Percentiles rank a stretch among this genome's conserved stretches.
Evolutionary conservation across 2,113 vertebrate species (phyloP).

Genomic region (Apodemus sylvaticus): DNA sequence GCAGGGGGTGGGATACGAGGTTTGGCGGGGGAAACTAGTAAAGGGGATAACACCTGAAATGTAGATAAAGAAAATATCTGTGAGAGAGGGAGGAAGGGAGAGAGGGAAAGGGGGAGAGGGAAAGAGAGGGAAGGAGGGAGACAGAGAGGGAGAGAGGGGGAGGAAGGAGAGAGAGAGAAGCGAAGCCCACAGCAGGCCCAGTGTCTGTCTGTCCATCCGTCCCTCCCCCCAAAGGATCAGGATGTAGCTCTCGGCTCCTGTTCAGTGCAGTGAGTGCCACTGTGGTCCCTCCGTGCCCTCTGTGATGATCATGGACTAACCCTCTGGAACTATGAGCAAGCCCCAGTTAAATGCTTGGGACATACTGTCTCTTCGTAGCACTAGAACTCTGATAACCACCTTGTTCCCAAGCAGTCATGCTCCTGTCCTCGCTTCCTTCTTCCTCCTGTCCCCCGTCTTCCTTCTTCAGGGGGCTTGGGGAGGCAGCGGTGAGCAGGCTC

Average conservation of each 20-base stretch:
- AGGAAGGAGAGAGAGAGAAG: no score
- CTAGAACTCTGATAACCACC: background rate
- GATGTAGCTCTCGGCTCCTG: background rate
- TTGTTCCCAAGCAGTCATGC: background rate
- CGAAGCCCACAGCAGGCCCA: background rate
- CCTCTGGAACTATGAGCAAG: background rate
- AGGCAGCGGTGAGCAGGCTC: background rate
- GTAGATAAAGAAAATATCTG: no score
- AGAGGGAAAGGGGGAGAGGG: no score
- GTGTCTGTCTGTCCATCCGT: background rate
- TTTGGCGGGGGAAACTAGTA: no score
- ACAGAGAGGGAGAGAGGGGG: no score
- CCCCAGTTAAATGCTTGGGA: background rate
- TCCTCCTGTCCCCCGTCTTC: no score
- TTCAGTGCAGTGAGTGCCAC: background rate
- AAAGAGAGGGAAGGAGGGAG: no score
- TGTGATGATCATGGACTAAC: background rate
- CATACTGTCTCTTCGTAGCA: background rate
- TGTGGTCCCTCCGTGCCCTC: background rate
- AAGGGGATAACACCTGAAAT: no score
- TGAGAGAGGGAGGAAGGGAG: no score
- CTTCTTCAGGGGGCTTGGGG: background rate
- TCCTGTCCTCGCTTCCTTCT: background rate
- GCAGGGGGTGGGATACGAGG: no score
- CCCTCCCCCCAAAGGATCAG: background rate